These are phyloP conservation scores for Cosmia pyralina DNA, from an alignment of 2,888 invertebrate species.

Conservation along the genomic window DNA sequence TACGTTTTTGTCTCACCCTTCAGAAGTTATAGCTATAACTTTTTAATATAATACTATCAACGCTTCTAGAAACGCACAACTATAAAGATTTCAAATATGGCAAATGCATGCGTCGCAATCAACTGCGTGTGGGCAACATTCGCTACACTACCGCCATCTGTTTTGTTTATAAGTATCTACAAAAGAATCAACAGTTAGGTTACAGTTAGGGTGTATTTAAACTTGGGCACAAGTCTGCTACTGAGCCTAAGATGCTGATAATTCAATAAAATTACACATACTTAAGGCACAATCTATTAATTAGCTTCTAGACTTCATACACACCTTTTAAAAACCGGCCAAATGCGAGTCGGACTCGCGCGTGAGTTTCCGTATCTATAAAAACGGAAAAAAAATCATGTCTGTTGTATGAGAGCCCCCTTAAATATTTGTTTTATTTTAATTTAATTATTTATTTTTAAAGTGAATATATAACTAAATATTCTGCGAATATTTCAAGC, in stretches of 20 bases:
- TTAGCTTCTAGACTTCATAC: too few relatives aligned
- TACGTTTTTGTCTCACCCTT: neutral
- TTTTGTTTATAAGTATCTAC: neutral
- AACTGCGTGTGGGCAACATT: constrained; percentile 32
- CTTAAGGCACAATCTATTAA: neutral
- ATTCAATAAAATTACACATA: too few relatives aligned
- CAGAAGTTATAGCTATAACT: neutral
- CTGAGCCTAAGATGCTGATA: neutral
- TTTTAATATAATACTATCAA: constrained; percentile 19
- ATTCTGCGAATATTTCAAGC: too few relatives aligned
- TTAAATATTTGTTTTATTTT: too few relatives aligned
- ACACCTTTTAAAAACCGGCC: too few relatives aligned
- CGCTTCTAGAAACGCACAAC: neutral
- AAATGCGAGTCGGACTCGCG: too few relatives aligned
- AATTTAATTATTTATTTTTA: too few relatives aligned
- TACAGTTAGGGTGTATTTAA: neutral
- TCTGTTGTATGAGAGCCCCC: too few relatives aligned
- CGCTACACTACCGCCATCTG: constrained; percentile 33
- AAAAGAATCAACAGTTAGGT: neutral
- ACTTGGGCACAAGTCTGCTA: constrained; percentile 2
- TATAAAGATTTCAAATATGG: constrained; percentile 18
- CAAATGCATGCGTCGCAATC: constrained; percentile 7
- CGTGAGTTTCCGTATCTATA: too few relatives aligned
- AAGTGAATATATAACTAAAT: too few relatives aligned
- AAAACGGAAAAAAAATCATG: too few relatives aligned